Percentiles rank a stretch among this genome's conserved stretches.
Evolutionary conservation across 2,797 vertebrate genomes (phyloP).

Genomic region (Tympanoctomys barrerae): DNA sequence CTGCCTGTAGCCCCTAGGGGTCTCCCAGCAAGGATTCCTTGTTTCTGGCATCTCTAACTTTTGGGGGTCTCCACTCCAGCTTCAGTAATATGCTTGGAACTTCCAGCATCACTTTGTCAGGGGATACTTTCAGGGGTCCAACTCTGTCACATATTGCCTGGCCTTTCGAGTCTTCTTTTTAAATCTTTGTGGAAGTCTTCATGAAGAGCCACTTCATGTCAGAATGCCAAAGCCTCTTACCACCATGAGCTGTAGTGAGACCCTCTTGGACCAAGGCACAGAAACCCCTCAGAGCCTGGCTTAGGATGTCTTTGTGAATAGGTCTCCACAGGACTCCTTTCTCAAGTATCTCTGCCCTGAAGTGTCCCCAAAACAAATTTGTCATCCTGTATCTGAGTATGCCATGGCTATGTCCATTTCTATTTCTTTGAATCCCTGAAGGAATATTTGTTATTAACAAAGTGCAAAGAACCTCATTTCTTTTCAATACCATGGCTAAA

Average conservation of each 20-base stretch:
- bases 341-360: background rate
- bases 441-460: background rate
- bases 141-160: background rate
- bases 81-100: background rate
- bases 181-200: background rate
- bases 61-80: background rate
- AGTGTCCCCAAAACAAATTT: background rate
- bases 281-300: background rate
- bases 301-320: background rate
- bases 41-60: background rate
- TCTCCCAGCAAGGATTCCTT: background rate
- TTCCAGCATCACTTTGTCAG: background rate
- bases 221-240: background rate
- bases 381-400: background rate
- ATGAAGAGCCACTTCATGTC: background rate
- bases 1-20: background rate
- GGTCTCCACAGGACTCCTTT: background rate
- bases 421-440: background rate
- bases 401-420: background rate
- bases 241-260: background rate
- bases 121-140: background rate
- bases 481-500: background rate
- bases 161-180: background rate
- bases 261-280: background rate
- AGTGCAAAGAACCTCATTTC: background rate